Base-by-base conservation (phyloP, 1,140 invertebrate species). In the Babylonia areolata region DNA sequence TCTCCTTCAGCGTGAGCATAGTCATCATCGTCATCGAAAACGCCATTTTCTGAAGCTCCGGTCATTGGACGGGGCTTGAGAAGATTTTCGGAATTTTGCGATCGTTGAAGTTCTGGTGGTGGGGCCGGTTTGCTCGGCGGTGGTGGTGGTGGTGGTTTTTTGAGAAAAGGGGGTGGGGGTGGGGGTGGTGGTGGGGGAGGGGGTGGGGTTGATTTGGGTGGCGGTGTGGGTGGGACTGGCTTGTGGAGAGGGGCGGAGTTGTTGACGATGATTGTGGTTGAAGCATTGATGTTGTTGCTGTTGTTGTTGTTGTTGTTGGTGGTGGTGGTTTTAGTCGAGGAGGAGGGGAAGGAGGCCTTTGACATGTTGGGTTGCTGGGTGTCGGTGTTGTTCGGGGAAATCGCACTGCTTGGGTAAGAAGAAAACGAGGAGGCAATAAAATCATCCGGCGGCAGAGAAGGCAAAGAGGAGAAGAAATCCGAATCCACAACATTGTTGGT, bases 391-490 rank as follows among this genome's bases (percentile, higher is more conserved):
- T n/a, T n/a, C n/a, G 31, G 31, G 71, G 71, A 33, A 35, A 35
- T 73, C 9, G 46, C 9, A 9, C 17, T 51, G 46, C 46, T 51
- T 12, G n/a, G 31, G 35, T 33, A 31, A 5, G 71, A 73, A 6
- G 71, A 2, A 5, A 31, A 28, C 28, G 35, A 11, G 6, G 37
- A 33, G 33, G 64, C 33, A 35, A 71, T n/a, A 33, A 28, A 71
- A 28, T 83, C 81, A 6, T 83, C 81, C 23, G 81, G 37, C 3
- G 81, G 81, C 20, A 83, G 37, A 31, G 81, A 2, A 15, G 81
- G 81, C 17, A 83, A 37, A 31, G 81, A 83, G 23, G 81, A 31
- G 28, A 83, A 12, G 51, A 83, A 83, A 23, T 83, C 81, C 15
- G 37, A 31, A 15, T 69, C 75, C 23, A 20, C n/a, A 28, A n/a